Base-by-base conservation (phyloP, 2,797 vertebrate genomes). In the Catostomus latipinnis region DNA sequence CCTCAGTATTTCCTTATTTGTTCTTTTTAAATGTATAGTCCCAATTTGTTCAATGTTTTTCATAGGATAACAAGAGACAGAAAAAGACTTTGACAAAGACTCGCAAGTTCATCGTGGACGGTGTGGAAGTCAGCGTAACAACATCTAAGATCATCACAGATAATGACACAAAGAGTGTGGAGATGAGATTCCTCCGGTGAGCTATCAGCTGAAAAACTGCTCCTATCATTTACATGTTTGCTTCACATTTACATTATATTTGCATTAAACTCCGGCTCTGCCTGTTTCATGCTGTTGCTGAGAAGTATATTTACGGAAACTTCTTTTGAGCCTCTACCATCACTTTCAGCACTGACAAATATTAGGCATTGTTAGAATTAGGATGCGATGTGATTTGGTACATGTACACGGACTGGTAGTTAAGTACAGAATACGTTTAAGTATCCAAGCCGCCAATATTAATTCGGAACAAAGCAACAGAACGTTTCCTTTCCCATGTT, bases 21-120 rank as follows among this genome's bases (percentile, higher is more conserved):
- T 2, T 22, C 22, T 22, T 22, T 22, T 22, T 22, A 22, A 22
- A 22, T 22, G 22, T 34, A 4, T 34, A 34, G 34, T 34, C 6
- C 49, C 34, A 46, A 43, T 6, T 6, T 18, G 7, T 76, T 60
- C 12, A 10, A 6, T 81, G 63, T 0, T 88, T 83, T 52, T 10
- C 3, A 49, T 78, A 99, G 97, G 97, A 98, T 86, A 95, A 90
- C n/a, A 96, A 90, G 89, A 94, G 96, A 53, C 96, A 99, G 86
- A 99, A 97, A 92, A 99, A 98, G 90, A 99, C 97, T 0, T 78
- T 99, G 86, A 99, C 99, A 89, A 99, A 99, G 92, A 99, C 98
- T 18, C 95, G 98, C 1, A 99, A 97, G 84, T 99, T 99, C 90
- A 95, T 97, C 0, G 96, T 99, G 84, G 98, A 99, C 81, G 98